Conservation (phyloP, 2,113 vertebrate genomes). For the Burhinus oedicnemus region DNA sequence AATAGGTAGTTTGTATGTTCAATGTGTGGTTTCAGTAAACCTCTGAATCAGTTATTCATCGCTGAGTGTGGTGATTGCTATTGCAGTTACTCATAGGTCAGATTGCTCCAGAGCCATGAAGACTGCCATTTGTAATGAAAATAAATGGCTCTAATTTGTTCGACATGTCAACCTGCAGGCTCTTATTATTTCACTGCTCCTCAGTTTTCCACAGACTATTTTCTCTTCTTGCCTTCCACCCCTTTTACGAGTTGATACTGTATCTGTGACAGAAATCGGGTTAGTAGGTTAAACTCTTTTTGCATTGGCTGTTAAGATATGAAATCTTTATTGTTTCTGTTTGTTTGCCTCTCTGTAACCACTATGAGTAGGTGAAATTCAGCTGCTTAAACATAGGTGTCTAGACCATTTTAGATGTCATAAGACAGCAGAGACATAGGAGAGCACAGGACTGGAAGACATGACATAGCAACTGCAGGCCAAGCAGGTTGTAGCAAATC, state of each 20-base stretch:
- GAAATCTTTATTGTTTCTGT: background rate
- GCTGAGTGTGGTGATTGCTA: background rate
- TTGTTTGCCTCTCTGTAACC: background rate
- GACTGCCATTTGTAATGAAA: background rate
- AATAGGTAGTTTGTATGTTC: background rate
- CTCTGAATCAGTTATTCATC: background rate
- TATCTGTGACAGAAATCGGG: background rate
- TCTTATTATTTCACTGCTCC: background rate
- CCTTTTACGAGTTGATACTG: background rate
- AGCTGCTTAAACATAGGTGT: background rate
- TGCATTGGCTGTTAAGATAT: background rate
- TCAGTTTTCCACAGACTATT: background rate
- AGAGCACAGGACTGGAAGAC: background rate
- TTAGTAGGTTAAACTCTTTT: background rate
- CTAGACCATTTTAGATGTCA: background rate
- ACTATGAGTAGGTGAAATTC: background rate
- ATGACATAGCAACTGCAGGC: background rate
- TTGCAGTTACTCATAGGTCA: background rate
- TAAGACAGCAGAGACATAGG: background rate
- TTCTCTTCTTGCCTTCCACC: background rate
- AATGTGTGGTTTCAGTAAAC: background rate
- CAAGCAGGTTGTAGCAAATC: background rate
- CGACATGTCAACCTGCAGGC: background rate
- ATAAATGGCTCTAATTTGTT: background rate
- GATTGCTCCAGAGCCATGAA: background rate